Conservation (phyloP, 1,140 invertebrate species). For the Mamestra configurata region DNA sequence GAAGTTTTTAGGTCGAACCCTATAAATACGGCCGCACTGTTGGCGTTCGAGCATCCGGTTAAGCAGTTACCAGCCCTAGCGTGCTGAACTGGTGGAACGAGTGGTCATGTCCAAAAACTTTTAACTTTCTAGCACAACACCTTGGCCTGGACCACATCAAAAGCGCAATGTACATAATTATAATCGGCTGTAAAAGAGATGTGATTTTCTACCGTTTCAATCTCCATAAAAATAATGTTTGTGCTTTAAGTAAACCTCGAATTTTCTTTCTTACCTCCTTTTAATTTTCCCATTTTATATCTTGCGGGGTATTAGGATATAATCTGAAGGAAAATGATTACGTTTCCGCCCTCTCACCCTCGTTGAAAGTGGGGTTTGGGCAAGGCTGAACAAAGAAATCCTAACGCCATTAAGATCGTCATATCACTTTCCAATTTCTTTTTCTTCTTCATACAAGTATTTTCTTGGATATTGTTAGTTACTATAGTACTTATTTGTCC, state of each 20-base stretch:
- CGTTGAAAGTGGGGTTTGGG: neutral
- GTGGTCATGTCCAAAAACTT: too few relatives aligned
- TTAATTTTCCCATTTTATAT: constrained; percentile 36
- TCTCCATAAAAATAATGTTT: neutral
- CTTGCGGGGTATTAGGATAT: constrained; percentile 17
- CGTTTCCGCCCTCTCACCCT: constrained; percentile 3
- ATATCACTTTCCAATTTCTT: neutral
- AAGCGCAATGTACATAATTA: too few relatives aligned
- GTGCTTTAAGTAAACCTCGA: neutral
- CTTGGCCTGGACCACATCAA: too few relatives aligned
- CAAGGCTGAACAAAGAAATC: constrained; percentile 6
- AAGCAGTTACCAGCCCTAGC: too few relatives aligned
- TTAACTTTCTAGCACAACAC: too few relatives aligned
- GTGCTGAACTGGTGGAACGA: too few relatives aligned
- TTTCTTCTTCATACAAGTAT: neutral
- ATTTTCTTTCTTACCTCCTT: constrained; percentile 8
- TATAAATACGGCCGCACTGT: too few relatives aligned
- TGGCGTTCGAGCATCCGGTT: too few relatives aligned
- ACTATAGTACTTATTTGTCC: neutral
- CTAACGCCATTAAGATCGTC: neutral
- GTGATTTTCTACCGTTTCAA: neutral
- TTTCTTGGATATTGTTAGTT: too few relatives aligned
- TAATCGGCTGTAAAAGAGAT: too few relatives aligned
- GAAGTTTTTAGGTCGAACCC: too few relatives aligned
- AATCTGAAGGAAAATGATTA: constrained; percentile 21